Base-by-base conservation (phyloP, 2,888 invertebrate species). In the Campaea margaritaria region DNA sequence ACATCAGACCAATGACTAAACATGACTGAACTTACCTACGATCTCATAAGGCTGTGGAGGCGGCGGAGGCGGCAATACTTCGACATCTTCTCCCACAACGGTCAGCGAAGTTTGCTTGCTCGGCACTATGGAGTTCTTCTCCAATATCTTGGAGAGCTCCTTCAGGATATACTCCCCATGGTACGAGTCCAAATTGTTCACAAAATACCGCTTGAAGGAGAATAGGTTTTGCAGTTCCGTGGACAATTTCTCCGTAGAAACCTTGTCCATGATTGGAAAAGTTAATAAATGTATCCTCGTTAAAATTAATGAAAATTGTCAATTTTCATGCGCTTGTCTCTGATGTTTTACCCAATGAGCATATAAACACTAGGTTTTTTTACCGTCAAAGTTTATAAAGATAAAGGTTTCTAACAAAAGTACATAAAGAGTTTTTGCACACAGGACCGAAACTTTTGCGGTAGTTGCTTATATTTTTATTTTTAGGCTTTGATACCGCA, bases 181-280 rank as follows among this genome's bases (percentile, higher is more conserved):
- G 76, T 93, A 95, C n/a, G 93, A 92, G 77, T 95, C 94, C 44
- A 94, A 81, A 64, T 94, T 93, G 78, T 94, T 95, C 44, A 95
- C 81, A 74, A 94, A 95, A 75, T 94, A 89, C 42, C 94, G 89
- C 75, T 93, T 93, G 11, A 81, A 85, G 0, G 89, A 87, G 68
- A 93, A 93, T 47, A 75, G 48, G 56, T 74, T 75, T 12, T 72
- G 75, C 2, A 64, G 36, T 50, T 78, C 75, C 1, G 74, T 69
- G 13, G 76, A 74, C 0, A 82, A 81, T 61, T 73, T 79, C 1
- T 73, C 76, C 9, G 85, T 82, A 27, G 82, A 69, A 48, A 78
- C 21, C 68, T 71, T 64, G 4, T 79, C 81, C 21, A 21, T 21
- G 5, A 21, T 21, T 21, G 5, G n/a, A n/a, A n/a, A n/a, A n/a